Conservation (phyloP, 2,113 vertebrate genomes). For the Pandion haliaetus region DNA sequence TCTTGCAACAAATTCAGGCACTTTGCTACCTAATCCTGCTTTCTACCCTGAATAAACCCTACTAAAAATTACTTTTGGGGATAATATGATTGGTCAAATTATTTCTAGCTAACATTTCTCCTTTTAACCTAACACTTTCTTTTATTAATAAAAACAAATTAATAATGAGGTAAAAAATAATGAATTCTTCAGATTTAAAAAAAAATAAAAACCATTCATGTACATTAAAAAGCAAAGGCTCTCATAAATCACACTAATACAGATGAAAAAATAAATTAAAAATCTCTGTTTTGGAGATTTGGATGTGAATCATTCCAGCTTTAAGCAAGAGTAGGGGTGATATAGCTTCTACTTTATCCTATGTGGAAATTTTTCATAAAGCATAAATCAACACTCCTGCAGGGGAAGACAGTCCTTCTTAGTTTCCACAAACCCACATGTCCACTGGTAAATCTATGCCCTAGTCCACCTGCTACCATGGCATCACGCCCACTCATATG, state of each 20-base stretch:
- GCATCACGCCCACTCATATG: background rate
- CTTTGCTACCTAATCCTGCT: background rate
- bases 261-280: background rate
- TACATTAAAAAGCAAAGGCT: background rate
- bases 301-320: background rate
- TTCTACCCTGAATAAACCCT: background rate
- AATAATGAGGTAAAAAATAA: background rate
- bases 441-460: background rate
- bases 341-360: background rate
- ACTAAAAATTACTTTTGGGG: background rate
- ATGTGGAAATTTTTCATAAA: background rate
- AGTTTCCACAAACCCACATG: background rate
- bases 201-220: fast-evolving
- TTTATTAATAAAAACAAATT: background rate
- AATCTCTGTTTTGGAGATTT: background rate
- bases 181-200: background rate
- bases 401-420: background rate
- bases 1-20: background rate
- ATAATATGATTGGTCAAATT: background rate
- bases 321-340: background rate
- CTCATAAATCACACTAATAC: background rate
- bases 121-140: background rate
- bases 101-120: background rate
- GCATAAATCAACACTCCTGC: background rate
- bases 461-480: conserved; percentile 12